Evolutionary conservation across 1,140 invertebrate genomes (phyloP), one percentile per base, ranked within the genome.

Genomic region (Ectropis grisescens): DNA sequence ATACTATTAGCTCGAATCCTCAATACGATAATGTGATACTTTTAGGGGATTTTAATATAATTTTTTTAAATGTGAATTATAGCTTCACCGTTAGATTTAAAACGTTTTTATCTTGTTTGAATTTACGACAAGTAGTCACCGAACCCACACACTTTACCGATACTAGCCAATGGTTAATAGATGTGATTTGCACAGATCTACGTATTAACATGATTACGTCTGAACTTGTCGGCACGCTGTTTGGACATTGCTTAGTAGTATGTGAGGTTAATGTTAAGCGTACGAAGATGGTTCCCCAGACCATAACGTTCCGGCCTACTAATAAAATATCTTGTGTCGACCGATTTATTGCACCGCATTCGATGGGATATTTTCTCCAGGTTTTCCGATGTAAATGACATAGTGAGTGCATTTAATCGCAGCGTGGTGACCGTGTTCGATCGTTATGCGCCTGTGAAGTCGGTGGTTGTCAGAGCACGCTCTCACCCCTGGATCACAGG

Each of bases 401-500:
- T 37, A 29, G 11, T 25, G 0, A 19, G 13, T 3, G 10, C 2
- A 2, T 32, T 36, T 6, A 42, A 27, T 12, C 10, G 8, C 10
- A 11, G 9, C 19, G 27, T 32, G 13, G 15, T 10, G 1, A n/a
- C n/a, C 8, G n/a, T 46, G 3, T 40, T 46, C 13, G 29, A 46
- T 16, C 8, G 13, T 1, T 33, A 46, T 14, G 43, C 43, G 9
- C 43, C 43, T 11, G 1, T 38, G 1, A 44, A 13, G 11, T 11
- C n/a, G 1, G 8, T 12, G 14, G 10, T 29, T 13, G 34, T 37
- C 22, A 41, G 30, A 14, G 10, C 8, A 3, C 16, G 26, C 24
- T 47, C 33, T 19, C 31, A 24, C 16, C 38, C 44, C 12, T 39
- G 37, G 33, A 42, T 54, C 2, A 52, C 45, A 2, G 41, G 52